These are phyloP conservation scores for Oxyura jamaicensis DNA, from an alignment of 2,113 vertebrate genomes.

Conservation along the genomic window DNA sequence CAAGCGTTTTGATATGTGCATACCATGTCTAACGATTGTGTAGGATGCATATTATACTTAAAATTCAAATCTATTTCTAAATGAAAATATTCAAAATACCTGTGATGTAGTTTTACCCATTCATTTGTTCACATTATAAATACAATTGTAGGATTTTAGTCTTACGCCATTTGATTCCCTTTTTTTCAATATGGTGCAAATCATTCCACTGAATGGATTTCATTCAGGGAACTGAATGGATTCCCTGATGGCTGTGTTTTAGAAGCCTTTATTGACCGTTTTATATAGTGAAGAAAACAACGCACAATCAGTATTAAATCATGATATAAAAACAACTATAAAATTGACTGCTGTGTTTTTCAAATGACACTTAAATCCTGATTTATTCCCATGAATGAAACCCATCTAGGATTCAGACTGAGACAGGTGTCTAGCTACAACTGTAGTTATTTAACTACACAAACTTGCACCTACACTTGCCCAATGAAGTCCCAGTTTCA, in stretches of 20 bases:
- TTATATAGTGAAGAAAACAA: slow-evolving; percentile 46
- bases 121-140: background rate
- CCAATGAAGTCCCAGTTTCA: background rate
- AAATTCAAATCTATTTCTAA: background rate
- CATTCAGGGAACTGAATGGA: background rate
- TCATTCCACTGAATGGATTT: background rate
- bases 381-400: slow-evolving; percentile 14
- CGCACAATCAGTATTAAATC: slow-evolving; percentile 30
- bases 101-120: background rate
- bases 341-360: slow-evolving; percentile 30
- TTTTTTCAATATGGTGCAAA: background rate
- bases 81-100: background rate
- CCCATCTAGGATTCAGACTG: background rate
- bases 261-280: slow-evolving; percentile 17
- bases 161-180: background rate
- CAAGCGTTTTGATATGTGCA: background rate
- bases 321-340: slow-evolving; percentile 42
- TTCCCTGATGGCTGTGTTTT: slow-evolving; percentile 9
- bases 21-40: background rate
- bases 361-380: background rate
- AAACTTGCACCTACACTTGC: background rate
- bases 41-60: background rate
- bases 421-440: background rate
- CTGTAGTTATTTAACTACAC: background rate
- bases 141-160: background rate